Percentiles rank a stretch among this genome's conserved stretches.
These are phyloP conservation scores for Drosophila albomicans DNA, from an alignment of 1,140 invertebrate genomes.

Conservation along the genomic window DNA sequence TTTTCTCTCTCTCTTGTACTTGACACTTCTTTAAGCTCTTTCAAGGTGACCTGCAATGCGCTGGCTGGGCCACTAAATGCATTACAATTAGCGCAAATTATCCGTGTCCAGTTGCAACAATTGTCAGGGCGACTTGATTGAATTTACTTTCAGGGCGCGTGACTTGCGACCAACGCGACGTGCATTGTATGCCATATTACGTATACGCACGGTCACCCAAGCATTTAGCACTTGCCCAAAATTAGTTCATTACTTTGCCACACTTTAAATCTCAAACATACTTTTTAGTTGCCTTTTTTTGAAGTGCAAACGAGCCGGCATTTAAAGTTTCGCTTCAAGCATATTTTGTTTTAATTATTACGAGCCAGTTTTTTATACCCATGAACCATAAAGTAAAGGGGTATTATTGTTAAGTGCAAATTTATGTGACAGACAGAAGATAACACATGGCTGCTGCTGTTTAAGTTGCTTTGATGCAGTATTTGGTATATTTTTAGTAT, in stretches of 20 bases:
- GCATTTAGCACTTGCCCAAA: constrained; percentile 25
- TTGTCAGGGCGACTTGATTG: constrained; percentile 72
- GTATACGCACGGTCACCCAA: constrained; percentile 44
- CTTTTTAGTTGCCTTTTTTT: constrained; percentile 7
- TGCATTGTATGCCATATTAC: constrained; percentile 49
- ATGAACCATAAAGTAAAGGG: too few species aligned
- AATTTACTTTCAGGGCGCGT: constrained; percentile 73
- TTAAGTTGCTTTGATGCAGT: too few species aligned
- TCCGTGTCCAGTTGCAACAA: constrained; percentile 64
- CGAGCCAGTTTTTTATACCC: not conserved
- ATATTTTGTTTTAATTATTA: constrained; percentile 55
- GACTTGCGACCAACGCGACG: constrained; percentile 52
- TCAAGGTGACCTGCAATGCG: constrained; percentile 45
- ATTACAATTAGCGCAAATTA: constrained; percentile 79
- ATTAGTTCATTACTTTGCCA: constrained; percentile 23
- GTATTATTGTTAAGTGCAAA: too few species aligned
- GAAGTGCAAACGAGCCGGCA: constrained; percentile 44
- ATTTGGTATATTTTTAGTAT: too few species aligned
- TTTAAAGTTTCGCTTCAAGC: constrained; percentile 36
- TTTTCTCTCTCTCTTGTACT: not conserved
- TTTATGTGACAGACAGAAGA: too few species aligned
- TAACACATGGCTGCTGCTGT: too few species aligned
- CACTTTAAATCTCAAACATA: not conserved
- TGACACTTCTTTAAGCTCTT: not conserved
- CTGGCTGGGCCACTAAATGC: constrained; percentile 55